phyloP scores from a whole-genome alignment of 2,113 vertebrate genomes.

The Actinemys pallida region DNA sequence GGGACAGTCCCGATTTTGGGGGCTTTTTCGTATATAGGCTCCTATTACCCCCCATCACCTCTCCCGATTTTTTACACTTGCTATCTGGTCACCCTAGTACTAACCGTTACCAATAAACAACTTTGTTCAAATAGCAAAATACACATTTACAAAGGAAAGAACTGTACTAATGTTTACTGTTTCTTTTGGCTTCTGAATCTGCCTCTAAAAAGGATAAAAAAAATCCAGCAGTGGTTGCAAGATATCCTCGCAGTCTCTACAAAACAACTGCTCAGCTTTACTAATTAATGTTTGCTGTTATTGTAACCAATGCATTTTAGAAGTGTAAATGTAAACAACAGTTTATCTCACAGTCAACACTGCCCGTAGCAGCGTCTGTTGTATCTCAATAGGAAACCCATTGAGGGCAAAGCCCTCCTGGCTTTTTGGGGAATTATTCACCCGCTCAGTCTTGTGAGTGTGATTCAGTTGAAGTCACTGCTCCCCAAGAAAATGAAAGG shows the following conservation, averaged over 20 bases:
- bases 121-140: background rate
- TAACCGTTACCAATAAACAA: background rate
- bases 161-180: background rate
- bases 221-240: background rate
- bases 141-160: background rate
- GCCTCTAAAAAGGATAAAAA: background rate
- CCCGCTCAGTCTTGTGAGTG: fast-evolving
- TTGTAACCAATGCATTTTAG: background rate
- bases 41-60: too few relatives aligned
- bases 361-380: fast-evolving
- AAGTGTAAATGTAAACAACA: fast-evolving
- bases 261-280: background rate
- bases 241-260: background rate
- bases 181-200: background rate
- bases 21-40: too few relatives aligned
- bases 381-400: background rate
- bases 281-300: background rate
- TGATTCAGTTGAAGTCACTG: fast-evolving
- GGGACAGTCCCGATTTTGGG: too few relatives aligned
- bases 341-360: fast-evolving
- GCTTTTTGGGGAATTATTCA: background rate
- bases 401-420: background rate
- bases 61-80: too few relatives aligned
- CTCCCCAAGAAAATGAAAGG: constrained; percentile 35
- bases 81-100: background rate